Evolutionary conservation across 2,797 vertebrate species (phyloP).

Genomic region (Gymnothorax reevesii): DNA sequence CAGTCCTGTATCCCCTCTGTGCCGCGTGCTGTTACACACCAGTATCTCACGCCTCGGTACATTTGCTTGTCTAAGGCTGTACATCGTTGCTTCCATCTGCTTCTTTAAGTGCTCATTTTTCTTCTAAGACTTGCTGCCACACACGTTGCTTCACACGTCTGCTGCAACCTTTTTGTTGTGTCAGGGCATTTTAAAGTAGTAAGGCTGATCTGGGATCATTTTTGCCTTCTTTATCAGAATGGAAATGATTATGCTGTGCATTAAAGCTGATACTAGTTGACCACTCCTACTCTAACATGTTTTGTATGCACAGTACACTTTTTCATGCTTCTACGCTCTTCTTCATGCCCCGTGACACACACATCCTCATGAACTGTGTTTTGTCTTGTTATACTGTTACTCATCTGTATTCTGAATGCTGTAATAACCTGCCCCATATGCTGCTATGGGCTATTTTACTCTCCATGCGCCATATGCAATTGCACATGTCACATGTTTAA

Average conservation of each 20-base stretch:
- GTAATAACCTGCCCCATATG: neutral
- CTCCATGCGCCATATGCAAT: neutral
- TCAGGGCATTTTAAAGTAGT: no score
- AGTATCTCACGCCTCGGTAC: neutral
- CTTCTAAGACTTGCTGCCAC: neutral
- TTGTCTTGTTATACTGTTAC: neutral
- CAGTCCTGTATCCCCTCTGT: no score
- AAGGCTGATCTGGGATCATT: no score
- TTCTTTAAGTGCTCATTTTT: no score
- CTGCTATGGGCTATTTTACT: neutral
- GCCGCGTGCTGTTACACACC: neutral
- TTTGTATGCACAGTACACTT: no score
- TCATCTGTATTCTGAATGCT: neutral
- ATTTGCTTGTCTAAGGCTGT: no score
- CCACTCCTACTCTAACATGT: no score
- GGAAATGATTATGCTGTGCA: no score
- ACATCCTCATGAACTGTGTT: neutral
- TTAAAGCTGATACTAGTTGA: no score
- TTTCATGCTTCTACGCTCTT: neutral
- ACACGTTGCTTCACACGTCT: neutral
- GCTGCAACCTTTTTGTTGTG: neutral
- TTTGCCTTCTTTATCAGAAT: no score
- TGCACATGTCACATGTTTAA: neutral
- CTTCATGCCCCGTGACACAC: neutral
- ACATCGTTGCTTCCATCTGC: no score